Evolutionary conservation across 2,888 invertebrate species (phyloP), one percentile per base, ranked within the genome.

Genomic region (Prenolepis imparis): DNA sequence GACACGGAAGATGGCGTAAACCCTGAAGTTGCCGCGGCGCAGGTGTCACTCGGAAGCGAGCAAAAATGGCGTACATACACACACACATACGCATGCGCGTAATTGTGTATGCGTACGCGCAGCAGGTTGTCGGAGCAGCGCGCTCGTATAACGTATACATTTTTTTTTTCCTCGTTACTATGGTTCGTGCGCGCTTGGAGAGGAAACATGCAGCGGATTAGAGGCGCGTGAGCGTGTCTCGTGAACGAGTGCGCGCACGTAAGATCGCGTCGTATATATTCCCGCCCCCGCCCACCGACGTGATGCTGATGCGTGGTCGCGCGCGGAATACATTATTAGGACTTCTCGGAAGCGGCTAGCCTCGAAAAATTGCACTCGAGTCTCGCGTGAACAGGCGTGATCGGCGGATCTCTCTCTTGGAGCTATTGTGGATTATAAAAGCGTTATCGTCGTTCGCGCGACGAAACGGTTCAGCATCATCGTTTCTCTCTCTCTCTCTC

Each of bases 101-200:
- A 57, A 36, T 36, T 28, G 28, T 73, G 28, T 8, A 66, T 36
- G 63, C 48, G 57, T 41, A 83, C 83, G 88, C 87, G 90, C 86
- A 89, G 90, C 89, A 89, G 88, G 90, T 89, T 88, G 88, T 84
- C 67, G 70, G 57, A 57, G 36, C 75, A 24, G 82, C 61, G 82
- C 61, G 82, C 48, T 74, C 18, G 84, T 68, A 82, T 72, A 39
- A 63, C 39, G 83, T 85, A 66, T 63, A n/a, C n/a, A n/a, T 63
- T 77, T 64, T 70, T 63, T 36, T 36, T 36, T 36, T 36, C 57
- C 73, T 64, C 74, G 59, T 52, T 12, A n/a, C 24, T 28, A 44
- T 41, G 28, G 57, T 70, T 64, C 41, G 48, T n/a, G 59, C 52
- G 52, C 32, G 63, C 48, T 39, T n/a, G 75, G 74, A 73, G 48